Evolutionary conservation across 2,797 vertebrate species (phyloP).

Genomic region (Crenuchus spilurus): DNA sequence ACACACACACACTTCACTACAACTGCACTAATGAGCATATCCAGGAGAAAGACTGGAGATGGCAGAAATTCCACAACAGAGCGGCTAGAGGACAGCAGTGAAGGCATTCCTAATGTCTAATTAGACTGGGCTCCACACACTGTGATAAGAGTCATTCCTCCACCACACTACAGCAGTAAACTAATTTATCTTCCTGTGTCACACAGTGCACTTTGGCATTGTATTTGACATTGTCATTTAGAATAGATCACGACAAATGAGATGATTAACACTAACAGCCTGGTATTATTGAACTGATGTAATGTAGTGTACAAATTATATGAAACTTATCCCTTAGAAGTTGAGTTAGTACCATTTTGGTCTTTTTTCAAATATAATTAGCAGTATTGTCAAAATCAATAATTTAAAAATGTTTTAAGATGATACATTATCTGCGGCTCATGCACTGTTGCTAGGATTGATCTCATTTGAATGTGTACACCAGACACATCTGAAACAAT

Average conservation of each 20-base stretch:
- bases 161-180: background rate
- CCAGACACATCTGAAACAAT: no score
- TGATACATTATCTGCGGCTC: no score
- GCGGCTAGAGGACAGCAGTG: slow-evolving; percentile 21
- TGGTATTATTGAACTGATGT: background rate
- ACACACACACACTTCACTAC: background rate
- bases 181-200: slow-evolving; percentile 21
- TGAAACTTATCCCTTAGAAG: no score
- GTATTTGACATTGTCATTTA: slow-evolving; percentile 1
- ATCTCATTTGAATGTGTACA: no score
- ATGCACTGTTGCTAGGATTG: no score
- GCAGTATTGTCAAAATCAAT: no score
- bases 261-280: slow-evolving; percentile 18
- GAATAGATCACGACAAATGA: slow-evolving; percentile 16
- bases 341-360: no score
- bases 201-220: slow-evolving; percentile 11
- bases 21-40: slow-evolving; percentile 21
- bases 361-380: no score
- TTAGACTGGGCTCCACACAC: slow-evolving; percentile 33
- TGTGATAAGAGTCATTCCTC: slow-evolving; percentile 29
- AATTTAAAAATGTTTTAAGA: no score
- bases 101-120: slow-evolving; percentile 33
- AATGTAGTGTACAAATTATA: no score
- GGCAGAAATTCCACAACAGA: slow-evolving; percentile 3
- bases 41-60: background rate